Evolutionary conservation across 1,140 invertebrate species (phyloP), one percentile per base, ranked within the genome.

Genomic region (Cheumatopsyche charites): DNA sequence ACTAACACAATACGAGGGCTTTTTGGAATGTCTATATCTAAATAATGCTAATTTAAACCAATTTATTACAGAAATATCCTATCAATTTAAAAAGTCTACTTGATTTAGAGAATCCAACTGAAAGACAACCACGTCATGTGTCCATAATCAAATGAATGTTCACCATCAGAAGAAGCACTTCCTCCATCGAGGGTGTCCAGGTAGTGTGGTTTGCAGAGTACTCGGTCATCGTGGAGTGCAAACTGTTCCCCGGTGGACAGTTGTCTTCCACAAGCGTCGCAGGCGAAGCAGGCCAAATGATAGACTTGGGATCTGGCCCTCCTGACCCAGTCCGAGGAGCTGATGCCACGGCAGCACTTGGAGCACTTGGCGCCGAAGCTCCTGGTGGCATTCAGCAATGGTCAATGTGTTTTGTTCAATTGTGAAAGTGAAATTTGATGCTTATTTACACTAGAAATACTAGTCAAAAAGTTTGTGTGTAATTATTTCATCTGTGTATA

Each of bases 261-360:
- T 82, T 99, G 98, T 25, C 97, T 87, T 77, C 97, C 97, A 82
- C 98, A 99, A 45, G 94, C 92, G 81, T 98, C 95, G 81, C 98
- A 99, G 6, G 96, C 94, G 83, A 99, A 99, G 85, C 98, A 99
- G 1, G 98, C 97, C 79, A 99, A 85, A 83, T 99, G 98, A 83
- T 98, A 99, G 15, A 99, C 94, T 79, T 95, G 91, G 76, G 96
- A 92, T 58, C 93, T 86, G 7, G 97, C 97, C 80, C 95, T 90
- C 69, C 98, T 86, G 72, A 99, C 96, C 98, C 98, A 99, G 84
- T 99, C 97, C 12, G 94, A 93, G 0, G 96, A 89, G 7, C 93
- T 92, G 77, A 99, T 97, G 72, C 90, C 90, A 62, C 97, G 90
- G 72, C 90, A 90, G 81, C 98, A 99, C 82, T 97, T 97, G 36